Percentiles rank a stretch among this genome's conserved stretches.
Evolutionary conservation across 1,140 invertebrate species (phyloP).

Genomic region (Panagrolaimus sp.): DNA sequence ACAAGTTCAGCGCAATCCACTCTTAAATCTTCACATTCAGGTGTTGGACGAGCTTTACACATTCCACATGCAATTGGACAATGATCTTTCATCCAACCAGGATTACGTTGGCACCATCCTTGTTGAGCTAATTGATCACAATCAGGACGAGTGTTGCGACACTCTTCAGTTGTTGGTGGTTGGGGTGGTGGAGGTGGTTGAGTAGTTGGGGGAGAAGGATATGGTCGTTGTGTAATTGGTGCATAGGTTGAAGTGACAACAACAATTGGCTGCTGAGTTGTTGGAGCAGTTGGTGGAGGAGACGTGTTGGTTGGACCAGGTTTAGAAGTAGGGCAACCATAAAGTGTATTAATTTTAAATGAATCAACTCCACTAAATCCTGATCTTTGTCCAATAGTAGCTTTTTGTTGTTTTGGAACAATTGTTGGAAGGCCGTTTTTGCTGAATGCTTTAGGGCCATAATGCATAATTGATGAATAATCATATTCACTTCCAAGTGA

Average conservation of each 20-base stretch:
- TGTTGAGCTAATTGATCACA: conserved; percentile 47
- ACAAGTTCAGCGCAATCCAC: conserved; percentile 58
- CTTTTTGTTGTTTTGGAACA: conserved; percentile 53
- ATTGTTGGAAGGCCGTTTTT: conserved; percentile 60
- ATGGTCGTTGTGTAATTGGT: conserved; percentile 19
- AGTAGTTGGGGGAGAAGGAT: conserved; percentile 3
- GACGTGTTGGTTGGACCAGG: conserved; percentile 56
- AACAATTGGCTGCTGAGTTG: conserved; percentile 43
- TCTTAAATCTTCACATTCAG: conserved; percentile 59
- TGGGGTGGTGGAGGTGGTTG: conserved; percentile 1
- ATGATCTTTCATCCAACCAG: conserved; percentile 51
- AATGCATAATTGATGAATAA: conserved; percentile 62
- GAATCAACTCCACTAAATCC: conserved; percentile 60
- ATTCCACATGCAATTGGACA: conserved; percentile 49
- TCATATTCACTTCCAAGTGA: conserved; percentile 59
- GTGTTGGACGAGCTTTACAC: conserved; percentile 29
- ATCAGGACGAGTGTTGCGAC: conserved; percentile 47
- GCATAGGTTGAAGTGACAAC: conserved; percentile 40
- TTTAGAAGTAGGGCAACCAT: conserved; percentile 58
- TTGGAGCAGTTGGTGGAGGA: conserved; percentile 33
- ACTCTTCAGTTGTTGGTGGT: conserved; percentile 23
- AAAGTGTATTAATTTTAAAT: conserved; percentile 62
- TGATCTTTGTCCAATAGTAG: conserved; percentile 60
- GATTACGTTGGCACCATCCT: conserved; percentile 55
- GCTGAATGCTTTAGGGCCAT: conserved; percentile 60